These are phyloP conservation scores for Parasteatoda tepidariorum DNA, from an alignment of 1,140 invertebrate genomes.

Conservation along the genomic window DNA sequence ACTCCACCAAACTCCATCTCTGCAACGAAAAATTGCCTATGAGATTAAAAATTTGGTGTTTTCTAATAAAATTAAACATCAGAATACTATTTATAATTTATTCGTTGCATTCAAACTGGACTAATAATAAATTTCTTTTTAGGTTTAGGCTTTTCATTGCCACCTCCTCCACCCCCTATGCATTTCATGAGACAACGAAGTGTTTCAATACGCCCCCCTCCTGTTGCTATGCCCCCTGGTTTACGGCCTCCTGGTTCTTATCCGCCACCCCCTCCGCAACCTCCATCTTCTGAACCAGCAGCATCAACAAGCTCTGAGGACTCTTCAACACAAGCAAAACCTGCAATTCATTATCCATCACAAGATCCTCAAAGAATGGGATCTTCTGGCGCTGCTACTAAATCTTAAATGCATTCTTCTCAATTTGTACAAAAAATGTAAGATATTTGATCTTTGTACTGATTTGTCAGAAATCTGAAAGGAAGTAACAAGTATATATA, in stretches of 20 bases:
- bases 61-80: no score
- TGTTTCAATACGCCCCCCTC: conserved; percentile 61
- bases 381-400: conserved; percentile 64
- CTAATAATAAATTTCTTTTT: no score
- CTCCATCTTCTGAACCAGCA: conserved; percentile 61
- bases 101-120: no score
- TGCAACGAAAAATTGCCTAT: no score
- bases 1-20: no score
- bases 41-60: no score
- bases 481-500: no score
- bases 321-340: conserved; percentile 61
- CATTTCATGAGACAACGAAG: conserved; percentile 65
- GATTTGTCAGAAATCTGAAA: not conserved
- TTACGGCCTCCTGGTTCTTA: conserved; percentile 67
- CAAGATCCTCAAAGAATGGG: conserved; percentile 93
- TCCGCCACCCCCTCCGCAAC: conserved; percentile 62
- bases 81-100: no score
- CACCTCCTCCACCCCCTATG: conserved; percentile 68
- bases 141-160: conserved; percentile 63
- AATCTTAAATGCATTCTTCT: no score
- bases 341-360: conserved; percentile 88
- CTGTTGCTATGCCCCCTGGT: conserved; percentile 68
- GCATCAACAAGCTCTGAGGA: conserved; percentile 61
- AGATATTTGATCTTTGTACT: not conserved
- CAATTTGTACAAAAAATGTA: not conserved